Percentiles rank a stretch among this genome's conserved stretches.
Conservation (phyloP, 2,113 vertebrate genomes). For the Hemicordylus capensis region DNA sequence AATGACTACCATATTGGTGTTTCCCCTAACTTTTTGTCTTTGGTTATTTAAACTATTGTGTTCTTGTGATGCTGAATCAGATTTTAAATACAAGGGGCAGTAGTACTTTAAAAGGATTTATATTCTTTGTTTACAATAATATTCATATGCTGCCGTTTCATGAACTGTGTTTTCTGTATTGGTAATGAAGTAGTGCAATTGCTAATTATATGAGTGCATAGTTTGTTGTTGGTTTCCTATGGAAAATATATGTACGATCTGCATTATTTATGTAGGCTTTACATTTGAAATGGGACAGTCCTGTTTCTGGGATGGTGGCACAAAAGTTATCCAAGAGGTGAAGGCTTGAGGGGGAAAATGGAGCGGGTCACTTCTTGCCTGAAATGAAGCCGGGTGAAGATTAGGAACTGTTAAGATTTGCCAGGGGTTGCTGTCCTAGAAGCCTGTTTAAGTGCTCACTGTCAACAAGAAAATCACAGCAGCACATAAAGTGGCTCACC, state of each 20-base stretch:
- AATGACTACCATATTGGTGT: background rate
- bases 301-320: slow-evolving; percentile 46
- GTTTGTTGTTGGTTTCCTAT: slow-evolving; percentile 62
- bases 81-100: slow-evolving; percentile 12
- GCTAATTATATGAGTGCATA: slow-evolving; percentile 59
- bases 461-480: slow-evolving; percentile 82
- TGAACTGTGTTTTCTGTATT: too few relatives aligned
- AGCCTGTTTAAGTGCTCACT: slow-evolving; percentile 83
- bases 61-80: slow-evolving; percentile 5
- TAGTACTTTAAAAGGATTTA: slow-evolving; percentile 41
- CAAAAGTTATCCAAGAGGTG: slow-evolving; percentile 65
- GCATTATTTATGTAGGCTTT: slow-evolving; percentile 39
- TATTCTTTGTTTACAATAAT: slow-evolving; percentile 18
- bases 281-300: slow-evolving; percentile 41
- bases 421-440: slow-evolving; percentile 76
- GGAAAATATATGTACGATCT: slow-evolving; percentile 57
- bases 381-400: slow-evolving; percentile 73
- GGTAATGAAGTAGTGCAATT: slow-evolving; percentile 46
- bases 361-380: slow-evolving; percentile 62
- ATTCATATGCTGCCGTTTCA: slow-evolving; percentile 24
- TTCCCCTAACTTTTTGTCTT: slow-evolving; percentile 1
- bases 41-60: slow-evolving; percentile 41
- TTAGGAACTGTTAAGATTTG: slow-evolving; percentile 76
- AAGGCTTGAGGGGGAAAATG: slow-evolving; percentile 69
- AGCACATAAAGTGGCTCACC: slow-evolving; percentile 82